Base-by-base conservation (phyloP, 1,140 invertebrate species). In the Monochamus saltuarius region DNA sequence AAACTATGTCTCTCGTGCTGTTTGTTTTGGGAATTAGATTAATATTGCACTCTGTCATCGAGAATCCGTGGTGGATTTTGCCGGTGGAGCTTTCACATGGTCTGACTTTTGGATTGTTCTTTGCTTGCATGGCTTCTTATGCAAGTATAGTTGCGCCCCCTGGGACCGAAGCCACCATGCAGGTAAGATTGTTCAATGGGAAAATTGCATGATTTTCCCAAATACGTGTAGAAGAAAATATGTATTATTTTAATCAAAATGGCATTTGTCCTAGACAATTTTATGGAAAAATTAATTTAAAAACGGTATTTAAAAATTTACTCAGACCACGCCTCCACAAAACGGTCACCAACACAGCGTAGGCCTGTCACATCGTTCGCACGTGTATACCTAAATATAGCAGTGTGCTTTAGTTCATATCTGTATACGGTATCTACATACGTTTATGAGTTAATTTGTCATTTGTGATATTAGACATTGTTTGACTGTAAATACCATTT, bases 61-160 rank as follows among this genome's bases (percentile, higher is more conserved):
- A 80, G 1, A 88, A 93, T 76, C 85, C 90, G 0, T 95, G 92
- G 91, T 84, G 83, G 74, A 85, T 90, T 50, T 78, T 97, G 53
- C 86, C 92, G 2, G 85, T 97, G 34, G 94, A 97, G 77, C 73
- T 94, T 54, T 77, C 92, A 7, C 92, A 96, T 78, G 92, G 93
- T 11, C 78, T 95, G 7, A 93, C 93, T 0, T 92, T 92, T 73
- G 93, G 94, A 9, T 80, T 97, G 58, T 91, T 92, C 72, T 97
- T 93, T 79, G 85, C 92, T 0, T 87, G 91, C 7, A 93, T 95
- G 87, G 87, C 92, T 7, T 91, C 90, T 0, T 96, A 95, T 77
- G 92, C 92, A 0, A 91, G 87, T 73, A 85, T 89, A 65, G 85
- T 94, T 1, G 87, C 92, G 4, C 91, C 92, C n/a, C 82, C 86